Conservation (phyloP, 2,888 invertebrate genomes). For the Phortica magna region DNA sequence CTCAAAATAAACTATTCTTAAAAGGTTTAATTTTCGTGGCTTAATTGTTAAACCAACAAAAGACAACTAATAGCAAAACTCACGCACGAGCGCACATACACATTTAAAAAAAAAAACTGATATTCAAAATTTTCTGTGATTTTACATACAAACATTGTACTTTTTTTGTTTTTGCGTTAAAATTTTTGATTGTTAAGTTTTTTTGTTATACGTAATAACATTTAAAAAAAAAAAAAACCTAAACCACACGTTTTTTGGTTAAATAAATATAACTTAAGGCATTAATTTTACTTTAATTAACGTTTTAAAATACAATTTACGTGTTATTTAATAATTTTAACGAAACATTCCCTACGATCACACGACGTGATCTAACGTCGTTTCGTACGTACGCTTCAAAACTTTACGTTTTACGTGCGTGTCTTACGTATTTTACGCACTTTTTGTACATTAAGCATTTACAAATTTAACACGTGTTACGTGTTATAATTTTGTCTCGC, state of each 20-base stretch:
- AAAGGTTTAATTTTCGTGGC: conserved; percentile 28
- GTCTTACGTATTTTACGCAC: conserved; percentile 44
- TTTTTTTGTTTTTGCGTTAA: conserved; percentile 27
- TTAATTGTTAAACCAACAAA: conserved; percentile 41
- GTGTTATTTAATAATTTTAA: background rate
- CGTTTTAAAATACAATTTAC: too few species aligned
- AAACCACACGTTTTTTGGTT: too few species aligned
- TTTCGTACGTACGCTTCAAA: too few species aligned
- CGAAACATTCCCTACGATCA: background rate
- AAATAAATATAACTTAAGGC: too few species aligned
- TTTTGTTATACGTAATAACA: conserved; percentile 14
- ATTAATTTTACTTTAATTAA: too few species aligned
- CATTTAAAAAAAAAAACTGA: conserved; percentile 4
- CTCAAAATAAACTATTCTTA: background rate
- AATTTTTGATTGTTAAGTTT: conserved; percentile 39
- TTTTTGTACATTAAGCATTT: conserved; percentile 40
- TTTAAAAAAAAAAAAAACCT: background rate
- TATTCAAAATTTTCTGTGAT: conserved; percentile 45
- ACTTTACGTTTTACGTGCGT: too few species aligned
- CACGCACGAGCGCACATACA: background rate
- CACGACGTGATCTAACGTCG: too few species aligned
- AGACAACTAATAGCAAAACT: background rate
- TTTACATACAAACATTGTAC: conserved; percentile 23
- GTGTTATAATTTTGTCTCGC: conserved; percentile 41
- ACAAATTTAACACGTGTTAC: conserved; percentile 28